Evolutionary conservation across 1,140 invertebrate species (phyloP).

Genomic region (Tetramorium simillimum): DNA sequence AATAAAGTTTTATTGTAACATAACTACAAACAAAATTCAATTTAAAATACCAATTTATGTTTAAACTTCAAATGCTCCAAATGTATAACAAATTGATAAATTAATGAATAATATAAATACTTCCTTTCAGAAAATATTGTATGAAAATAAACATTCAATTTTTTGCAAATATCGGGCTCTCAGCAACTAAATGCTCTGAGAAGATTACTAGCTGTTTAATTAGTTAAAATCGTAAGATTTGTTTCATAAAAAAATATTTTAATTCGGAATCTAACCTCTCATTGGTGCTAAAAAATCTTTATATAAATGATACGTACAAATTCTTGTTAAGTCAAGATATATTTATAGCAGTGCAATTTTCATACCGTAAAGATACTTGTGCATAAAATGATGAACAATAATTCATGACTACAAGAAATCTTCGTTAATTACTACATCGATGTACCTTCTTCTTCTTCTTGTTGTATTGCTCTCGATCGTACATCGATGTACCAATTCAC

Average conservation of each 20-base stretch:
- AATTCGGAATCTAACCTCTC: slow-evolving; percentile 49
- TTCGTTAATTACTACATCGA: slow-evolving; percentile 21
- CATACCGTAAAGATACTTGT: neutral
- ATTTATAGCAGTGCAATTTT: slow-evolving; percentile 15
- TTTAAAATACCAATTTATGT: neutral
- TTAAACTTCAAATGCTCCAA: neutral
- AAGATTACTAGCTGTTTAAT: neutral
- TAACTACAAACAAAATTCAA: neutral
- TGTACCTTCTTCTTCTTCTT: too few relatives aligned
- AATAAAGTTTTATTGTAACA: neutral
- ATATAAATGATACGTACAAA: neutral
- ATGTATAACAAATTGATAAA: neutral
- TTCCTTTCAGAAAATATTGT: neutral
- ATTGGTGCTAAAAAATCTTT: neutral
- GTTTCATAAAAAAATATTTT: neutral
- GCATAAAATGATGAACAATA: slow-evolving; percentile 19
- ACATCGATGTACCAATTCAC: neutral
- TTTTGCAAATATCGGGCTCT: neutral
- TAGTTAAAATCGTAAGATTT: neutral
- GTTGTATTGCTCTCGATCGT: too few relatives aligned
- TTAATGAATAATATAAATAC: neutral
- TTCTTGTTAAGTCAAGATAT: slow-evolving; percentile 44
- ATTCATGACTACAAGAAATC: slow-evolving; percentile 33
- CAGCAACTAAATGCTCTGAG: neutral
- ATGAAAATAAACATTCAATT: neutral